Evolutionary conservation across 1,140 invertebrate species (phyloP), one percentile per base, ranked within the genome.

Genomic region (Pseudoatta argentina): DNA sequence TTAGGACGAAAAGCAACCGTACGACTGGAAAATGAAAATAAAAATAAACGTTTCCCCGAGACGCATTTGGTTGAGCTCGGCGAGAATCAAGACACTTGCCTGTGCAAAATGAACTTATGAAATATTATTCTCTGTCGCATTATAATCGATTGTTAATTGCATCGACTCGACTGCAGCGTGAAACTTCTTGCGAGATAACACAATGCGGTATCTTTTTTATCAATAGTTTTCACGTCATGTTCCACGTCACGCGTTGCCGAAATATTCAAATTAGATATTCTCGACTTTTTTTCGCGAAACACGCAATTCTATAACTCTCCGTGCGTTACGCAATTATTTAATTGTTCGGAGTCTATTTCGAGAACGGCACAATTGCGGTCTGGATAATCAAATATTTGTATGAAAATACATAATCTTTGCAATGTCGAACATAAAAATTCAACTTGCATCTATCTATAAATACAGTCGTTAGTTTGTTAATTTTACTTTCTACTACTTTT

Each of bases 21-120:
- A 34, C 10, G 76, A 85, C 89, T 89, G 79, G 44, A 89, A 78
- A n/a, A 16, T 30, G 55, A 53, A 75, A 64, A 57, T 53, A 71
- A 24, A 53, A n/a, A 59, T 59, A 69, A 59, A 73, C 53, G 51
- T 1, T 51, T 24, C 1, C 21, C 24, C 39, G 34, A 61, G 34
- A 12, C 44, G 2, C 21, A 1, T 3, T 55, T 2, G 1, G 16
- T 63, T 57, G 30, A 14, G 12, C 8, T 34, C 5, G 48, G 12
- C 12, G 21, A 81, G 16, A 48, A 53, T 85, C 24, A 48, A 89
- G 78, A 90, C 61, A 87, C 78, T 85, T 90, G 71, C 89, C 86
- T 85, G 7, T 83, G 73, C 21, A 10, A 53, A 5, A 18, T 30
- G 14, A 87, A 85, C 8, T 59, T 79, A n/a, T 48, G 51, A 14